phyloP scores from a whole-genome alignment of 2,888 invertebrate species.

The Apodemia duryi region DNA sequence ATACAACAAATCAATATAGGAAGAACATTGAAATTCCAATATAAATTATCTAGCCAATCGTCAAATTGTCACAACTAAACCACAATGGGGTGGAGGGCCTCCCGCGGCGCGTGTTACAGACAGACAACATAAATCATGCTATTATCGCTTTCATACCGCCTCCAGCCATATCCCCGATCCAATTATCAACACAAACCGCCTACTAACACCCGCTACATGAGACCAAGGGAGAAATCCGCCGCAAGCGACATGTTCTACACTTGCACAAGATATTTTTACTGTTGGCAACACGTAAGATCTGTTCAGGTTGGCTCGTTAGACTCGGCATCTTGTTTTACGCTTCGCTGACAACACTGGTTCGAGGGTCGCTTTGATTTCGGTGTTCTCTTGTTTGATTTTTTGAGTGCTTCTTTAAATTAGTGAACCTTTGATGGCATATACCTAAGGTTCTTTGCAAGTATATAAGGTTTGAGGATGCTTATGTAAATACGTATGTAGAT shows the following conservation, averaged over 20 bases:
- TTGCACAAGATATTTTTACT: slow-evolving; percentile 45
- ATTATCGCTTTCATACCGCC: slow-evolving; percentile 45
- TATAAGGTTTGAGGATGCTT: background rate
- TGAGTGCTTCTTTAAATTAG: slow-evolving; percentile 61
- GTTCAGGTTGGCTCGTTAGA: slow-evolving; percentile 57
- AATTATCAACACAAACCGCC: slow-evolving; percentile 35
- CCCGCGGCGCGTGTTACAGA: slow-evolving; percentile 39
- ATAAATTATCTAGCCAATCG: slow-evolving; percentile 21
- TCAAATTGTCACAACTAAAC: slow-evolving; percentile 27
- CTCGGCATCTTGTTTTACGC: slow-evolving; percentile 58
- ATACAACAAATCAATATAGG: background rate
- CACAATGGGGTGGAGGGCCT: slow-evolving; percentile 32
- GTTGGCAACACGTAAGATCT: slow-evolving; percentile 49
- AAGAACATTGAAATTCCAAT: background rate
- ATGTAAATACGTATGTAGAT: background rate
- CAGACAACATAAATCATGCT: slow-evolving; percentile 47
- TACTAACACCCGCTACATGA: background rate
- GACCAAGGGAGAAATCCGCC: slow-evolving; percentile 33
- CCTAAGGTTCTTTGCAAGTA: slow-evolving; percentile 2
- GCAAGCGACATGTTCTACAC: slow-evolving; percentile 36
- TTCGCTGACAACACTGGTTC: slow-evolving; percentile 45
- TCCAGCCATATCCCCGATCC: slow-evolving; percentile 42
- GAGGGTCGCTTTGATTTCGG: slow-evolving; percentile 59
- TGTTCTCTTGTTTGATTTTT: slow-evolving; percentile 54
- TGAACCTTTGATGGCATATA: slow-evolving; percentile 39